These are phyloP conservation scores for Damaliscus lunatus DNA, from an alignment of 2,113 vertebrate species.

Conservation along the genomic window DNA sequence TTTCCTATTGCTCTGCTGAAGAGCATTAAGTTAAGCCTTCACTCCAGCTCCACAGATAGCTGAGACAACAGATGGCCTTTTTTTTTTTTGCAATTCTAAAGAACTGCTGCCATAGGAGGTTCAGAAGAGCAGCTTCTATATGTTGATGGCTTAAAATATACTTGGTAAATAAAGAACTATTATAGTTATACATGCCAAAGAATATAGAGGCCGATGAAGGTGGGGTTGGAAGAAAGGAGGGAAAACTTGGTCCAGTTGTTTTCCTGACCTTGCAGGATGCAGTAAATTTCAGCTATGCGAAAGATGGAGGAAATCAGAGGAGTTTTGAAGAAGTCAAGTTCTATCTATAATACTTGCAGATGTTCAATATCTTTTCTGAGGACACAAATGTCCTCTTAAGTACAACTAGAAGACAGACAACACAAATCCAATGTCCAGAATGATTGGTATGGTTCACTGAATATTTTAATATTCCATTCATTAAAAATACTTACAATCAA, in stretches of 20 bases:
- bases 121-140: constrained; percentile 65
- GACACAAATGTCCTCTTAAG: not conserved
- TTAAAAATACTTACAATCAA: not conserved
- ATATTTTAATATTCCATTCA: not conserved
- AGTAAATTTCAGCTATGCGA: not conserved
- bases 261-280: constrained; percentile 6
- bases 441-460: not conserved
- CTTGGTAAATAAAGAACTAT: constrained; percentile 55
- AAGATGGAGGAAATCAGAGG: not conserved
- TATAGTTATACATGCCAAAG: not conserved
- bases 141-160: constrained; percentile 55
- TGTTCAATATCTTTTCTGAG: not conserved
- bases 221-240: not conserved
- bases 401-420: not conserved
- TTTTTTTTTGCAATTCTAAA: constrained; percentile 72
- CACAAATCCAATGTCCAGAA: not conserved
- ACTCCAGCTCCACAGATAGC: constrained; percentile 81
- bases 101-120: constrained; percentile 62
- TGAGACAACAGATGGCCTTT: constrained; percentile 79
- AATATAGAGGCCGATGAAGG: not conserved
- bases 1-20: constrained; percentile 83
- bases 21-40: constrained; percentile 80
- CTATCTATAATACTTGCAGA: not conserved
- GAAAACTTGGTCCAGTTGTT: not conserved
- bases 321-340: not conserved